Base-by-base conservation (phyloP, 2,113 vertebrate species). In the Ophiodon elongatus region DNA sequence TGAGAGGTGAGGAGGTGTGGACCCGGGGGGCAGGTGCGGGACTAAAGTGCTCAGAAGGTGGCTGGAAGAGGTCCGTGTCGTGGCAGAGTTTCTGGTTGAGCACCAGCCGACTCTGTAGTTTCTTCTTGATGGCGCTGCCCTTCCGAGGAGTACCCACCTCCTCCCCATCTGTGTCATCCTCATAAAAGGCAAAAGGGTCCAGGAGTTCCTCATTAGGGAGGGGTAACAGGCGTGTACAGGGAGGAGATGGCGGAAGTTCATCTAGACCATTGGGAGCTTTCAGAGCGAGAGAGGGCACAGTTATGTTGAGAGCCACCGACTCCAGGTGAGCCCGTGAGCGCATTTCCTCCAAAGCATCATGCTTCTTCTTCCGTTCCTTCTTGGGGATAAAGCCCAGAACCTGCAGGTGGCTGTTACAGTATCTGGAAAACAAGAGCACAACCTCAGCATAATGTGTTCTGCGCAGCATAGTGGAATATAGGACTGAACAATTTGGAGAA, bases 311-410 rank as follows among this genome's bases (percentile, higher is more conserved):
- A 72, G 98, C 97, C 93, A 99, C 95, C 43, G 96, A 96, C 94
- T 99, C 97, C 96, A 98, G 95, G 89, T 97, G 98, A 90, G 97
- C 96, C 90, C 97, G 94, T 64, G 95, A 95, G 89, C 97, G 98
- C 66, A 97, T 96, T 57, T 99, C 98, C 84, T 99, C 98, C 94
- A 98, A 88, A 79, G 96, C 94, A 81, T 99, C 98, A 72, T 97
- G 98, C 95, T 99, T 99, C 96, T 99, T 99, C 96, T 99, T 99
- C 87, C 99, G 97, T 94, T 99, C 99, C 94, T 99, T 99, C 95
- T 99, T 99, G 82, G 99, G 99, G 95, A 99, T 98, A 93, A 99
- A 99, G 89, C 99, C 99, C 84, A 99, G 97, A 91, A 99, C 99
- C 94, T 99, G 99, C 92, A 99, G 95, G 88, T 99, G 99, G 93